These are phyloP conservation scores for Pasiphila rectangulata DNA, from an alignment of 2,888 invertebrate genomes.

Conservation along the genomic window DNA sequence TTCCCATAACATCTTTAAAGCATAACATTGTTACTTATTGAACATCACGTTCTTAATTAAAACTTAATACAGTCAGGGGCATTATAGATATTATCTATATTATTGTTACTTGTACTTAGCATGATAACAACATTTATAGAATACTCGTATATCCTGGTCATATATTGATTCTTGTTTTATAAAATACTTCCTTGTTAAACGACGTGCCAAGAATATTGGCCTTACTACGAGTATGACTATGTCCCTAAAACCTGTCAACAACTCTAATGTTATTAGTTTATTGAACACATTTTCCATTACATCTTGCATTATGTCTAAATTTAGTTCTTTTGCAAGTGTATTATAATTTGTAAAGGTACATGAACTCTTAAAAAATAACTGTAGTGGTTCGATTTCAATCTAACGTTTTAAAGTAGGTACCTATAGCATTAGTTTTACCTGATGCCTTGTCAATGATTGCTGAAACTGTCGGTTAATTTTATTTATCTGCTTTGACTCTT, in stretches of 20 bases:
- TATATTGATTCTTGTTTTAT: not conserved
- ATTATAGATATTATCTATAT: constrained; percentile 15
- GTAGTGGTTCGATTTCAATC: too few relatives aligned
- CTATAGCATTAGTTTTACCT: too few relatives aligned
- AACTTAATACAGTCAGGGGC: too few relatives aligned
- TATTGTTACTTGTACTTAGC: constrained; percentile 7
- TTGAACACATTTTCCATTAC: not conserved
- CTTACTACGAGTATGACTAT: not conserved
- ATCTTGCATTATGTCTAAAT: too few relatives aligned
- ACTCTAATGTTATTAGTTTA: not conserved
- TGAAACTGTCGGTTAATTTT: too few relatives aligned
- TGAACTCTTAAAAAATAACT: too few relatives aligned
- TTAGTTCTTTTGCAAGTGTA: too few relatives aligned
- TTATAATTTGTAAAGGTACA: too few relatives aligned
- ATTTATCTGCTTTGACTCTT: not conserved
- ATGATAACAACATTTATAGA: constrained; percentile 5
- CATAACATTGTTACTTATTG: constrained; percentile 4
- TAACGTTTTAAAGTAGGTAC: too few relatives aligned
- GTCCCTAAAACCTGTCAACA: not conserved
- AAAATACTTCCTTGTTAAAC: not conserved
- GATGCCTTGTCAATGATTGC: too few relatives aligned
- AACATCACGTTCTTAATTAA: constrained; percentile 16
- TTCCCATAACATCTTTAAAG: too few relatives aligned
- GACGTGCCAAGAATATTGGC: not conserved
- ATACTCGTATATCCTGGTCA: constrained; percentile 4